phyloP scores from a whole-genome alignment of 2,888 invertebrate species.

The Drosophila mayaguana region DNA sequence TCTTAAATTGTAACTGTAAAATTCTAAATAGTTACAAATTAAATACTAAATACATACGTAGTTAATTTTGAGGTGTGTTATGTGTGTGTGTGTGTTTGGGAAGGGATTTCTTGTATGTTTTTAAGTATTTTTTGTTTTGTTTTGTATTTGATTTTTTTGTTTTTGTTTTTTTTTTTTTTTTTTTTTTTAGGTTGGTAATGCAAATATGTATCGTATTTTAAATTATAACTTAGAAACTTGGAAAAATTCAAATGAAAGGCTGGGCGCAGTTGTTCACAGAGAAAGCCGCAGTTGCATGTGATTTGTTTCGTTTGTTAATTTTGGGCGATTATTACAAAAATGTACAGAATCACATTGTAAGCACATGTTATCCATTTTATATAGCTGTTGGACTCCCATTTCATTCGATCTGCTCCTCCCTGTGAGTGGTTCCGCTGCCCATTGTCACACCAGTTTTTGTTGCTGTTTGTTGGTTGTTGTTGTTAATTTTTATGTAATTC shows the following conservation, averaged over 20 bases:
- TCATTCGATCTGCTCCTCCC: constrained; percentile 17
- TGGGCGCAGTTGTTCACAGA: constrained; percentile 61
- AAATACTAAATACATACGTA: constrained; percentile 74
- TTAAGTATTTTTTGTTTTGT: constrained; percentile 20
- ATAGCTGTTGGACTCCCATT: constrained; percentile 17
- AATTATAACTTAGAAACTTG: constrained; percentile 77
- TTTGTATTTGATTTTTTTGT: constrained; percentile 7
- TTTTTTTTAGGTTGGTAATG: constrained; percentile 53
- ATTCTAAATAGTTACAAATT: constrained; percentile 78
- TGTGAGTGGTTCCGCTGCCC: constrained; percentile 64
- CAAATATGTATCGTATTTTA: constrained; percentile 75
- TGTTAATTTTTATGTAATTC: not conserved
- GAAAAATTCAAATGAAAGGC: constrained; percentile 77
- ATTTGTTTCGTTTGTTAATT: constrained; percentile 10
- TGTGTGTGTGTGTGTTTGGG: constrained; percentile 42
- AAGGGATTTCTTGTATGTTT: constrained; percentile 33
- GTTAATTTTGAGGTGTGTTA: constrained; percentile 77
- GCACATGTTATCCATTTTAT: constrained; percentile 16
- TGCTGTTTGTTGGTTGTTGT: constrained; percentile 1
- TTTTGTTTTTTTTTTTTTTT: constrained; percentile 1
- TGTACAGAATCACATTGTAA: constrained; percentile 26
- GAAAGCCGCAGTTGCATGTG: constrained; percentile 33
- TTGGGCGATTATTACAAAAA: constrained; percentile 25
- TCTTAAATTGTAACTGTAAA: constrained; percentile 78
- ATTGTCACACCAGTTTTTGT: constrained; percentile 63